Evolutionary conservation across 2,888 invertebrate genomes (phyloP), one percentile per base, ranked within the genome.

Genomic region (Athalia cordata): DNA sequence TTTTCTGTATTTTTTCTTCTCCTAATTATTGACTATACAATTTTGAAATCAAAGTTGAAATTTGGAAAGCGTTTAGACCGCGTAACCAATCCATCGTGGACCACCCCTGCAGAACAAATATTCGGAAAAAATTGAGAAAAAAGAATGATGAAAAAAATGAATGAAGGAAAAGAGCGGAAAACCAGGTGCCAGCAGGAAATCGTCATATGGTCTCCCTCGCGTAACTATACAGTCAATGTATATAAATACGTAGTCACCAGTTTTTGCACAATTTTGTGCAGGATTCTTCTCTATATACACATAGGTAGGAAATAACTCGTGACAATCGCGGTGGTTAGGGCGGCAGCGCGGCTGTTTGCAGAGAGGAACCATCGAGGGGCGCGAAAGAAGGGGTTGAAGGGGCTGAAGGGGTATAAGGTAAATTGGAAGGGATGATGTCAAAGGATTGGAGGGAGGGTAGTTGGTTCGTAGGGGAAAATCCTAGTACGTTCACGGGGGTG

Each of bases 101-200:
- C 29, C 29, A 2, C 29, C 29, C 29, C 61, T 3, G 68, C 62
- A 77, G 65, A 80, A 79, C 81, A 77, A 78, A 64, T 61, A 43
- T 55, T 62, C 61, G 77, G 79, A 80, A 77, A 68, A 78, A 67
- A 76, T 59, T 61, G 78, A 11, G 59, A 61, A 70, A 72, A 52
- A 66, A 50, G 77, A 65, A 74, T 9, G 15, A 79, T 79, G 80
- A 81, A 79, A 82, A 81, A 81, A 83, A 82, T 76, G 81, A 83
- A 80, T 80, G 83, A 82, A 75, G 81, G 82, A 81, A 83, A 81
- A 83, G 81, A 79, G 82, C 83, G 84, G 82, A 84, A 83, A 85
- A 85, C 85, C 87, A 86, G 86, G 87, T 87, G 87, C 83, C 83
- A 82, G 82, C 83, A 85, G 29, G 85, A 87, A 88, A 88, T 87